A percentile compares a stretch with the other conserved stretches of the same genome.
phyloP scores from a whole-genome alignment of 1,140 invertebrate species.

The Coenobita brevimanus region DNA sequence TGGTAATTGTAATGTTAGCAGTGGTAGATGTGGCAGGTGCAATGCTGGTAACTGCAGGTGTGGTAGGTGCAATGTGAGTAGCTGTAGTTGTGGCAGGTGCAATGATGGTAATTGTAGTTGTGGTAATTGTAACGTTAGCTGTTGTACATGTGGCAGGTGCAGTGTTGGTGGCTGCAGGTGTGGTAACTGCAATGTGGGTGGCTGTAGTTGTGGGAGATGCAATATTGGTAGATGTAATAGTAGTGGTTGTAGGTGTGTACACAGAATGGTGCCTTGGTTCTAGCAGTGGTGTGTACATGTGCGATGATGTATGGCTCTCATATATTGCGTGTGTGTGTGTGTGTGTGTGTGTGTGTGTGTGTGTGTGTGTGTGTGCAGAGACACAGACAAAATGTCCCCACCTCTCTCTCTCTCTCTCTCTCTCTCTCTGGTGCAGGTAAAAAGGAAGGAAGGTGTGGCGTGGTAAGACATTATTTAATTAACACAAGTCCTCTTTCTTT shows the following conservation, averaged over 20 bases:
- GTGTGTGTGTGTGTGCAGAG: too few species aligned
- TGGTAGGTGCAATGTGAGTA: neutral
- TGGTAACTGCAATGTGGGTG: neutral
- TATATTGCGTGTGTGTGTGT: too few species aligned
- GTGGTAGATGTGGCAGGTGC: neutral
- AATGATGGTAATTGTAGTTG: neutral
- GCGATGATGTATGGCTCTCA: too few species aligned
- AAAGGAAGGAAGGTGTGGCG: too few species aligned
- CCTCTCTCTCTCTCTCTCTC: too few species aligned
- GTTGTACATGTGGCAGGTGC: neutral
- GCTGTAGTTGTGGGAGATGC: neutral
- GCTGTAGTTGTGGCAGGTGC: neutral
- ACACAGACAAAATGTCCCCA: too few species aligned
- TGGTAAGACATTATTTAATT: too few species aligned
- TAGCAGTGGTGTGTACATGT: neutral
- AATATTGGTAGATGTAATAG: neutral
- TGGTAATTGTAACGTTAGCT: neutral
- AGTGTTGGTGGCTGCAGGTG: neutral
- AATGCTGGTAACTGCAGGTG: neutral
- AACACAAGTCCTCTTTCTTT: too few species aligned
- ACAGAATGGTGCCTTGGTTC: neutral
- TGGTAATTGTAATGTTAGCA: neutral
- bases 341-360: too few species aligned
- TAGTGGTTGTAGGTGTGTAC: neutral
- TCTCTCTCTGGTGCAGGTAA: too few species aligned